A percentile compares a stretch with the other conserved stretches of the same genome.
Conservation (phyloP, 2,797 vertebrate species). For the Coluber constrictor region DNA sequence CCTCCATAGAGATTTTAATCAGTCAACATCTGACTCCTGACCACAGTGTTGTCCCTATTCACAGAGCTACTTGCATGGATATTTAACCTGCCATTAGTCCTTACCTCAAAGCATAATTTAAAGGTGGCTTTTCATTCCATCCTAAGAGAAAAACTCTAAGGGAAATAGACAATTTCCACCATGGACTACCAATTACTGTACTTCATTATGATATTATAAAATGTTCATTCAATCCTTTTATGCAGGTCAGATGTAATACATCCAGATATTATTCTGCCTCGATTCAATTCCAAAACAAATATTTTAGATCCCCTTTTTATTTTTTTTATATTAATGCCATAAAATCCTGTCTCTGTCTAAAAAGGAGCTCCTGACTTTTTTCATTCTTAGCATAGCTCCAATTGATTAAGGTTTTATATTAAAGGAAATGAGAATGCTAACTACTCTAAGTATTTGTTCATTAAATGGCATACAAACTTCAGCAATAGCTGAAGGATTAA, state of each 20-base stretch:
- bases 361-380: background rate
- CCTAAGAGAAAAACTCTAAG: background rate
- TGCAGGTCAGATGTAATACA: background rate
- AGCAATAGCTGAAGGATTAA: background rate
- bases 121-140: background rate
- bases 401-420: background rate
- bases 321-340: background rate
- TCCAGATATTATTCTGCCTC: background rate
- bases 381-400: background rate
- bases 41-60: background rate
- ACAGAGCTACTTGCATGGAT: background rate
- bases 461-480: background rate
- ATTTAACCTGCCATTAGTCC: background rate
- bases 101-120: background rate
- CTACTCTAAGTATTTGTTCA: background rate
- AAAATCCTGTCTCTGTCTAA: background rate
- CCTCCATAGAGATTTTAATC: background rate
- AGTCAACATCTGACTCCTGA: background rate
- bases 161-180: background rate
- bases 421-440: background rate
- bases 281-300: background rate
- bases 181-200: background rate
- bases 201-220: background rate
- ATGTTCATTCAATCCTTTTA: background rate
- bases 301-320: background rate